A percentile compares a stretch with the other conserved stretches of the same genome.
Evolutionary conservation across 1,140 invertebrate species (phyloP).

Genomic region (Thrips palmi): DNA sequence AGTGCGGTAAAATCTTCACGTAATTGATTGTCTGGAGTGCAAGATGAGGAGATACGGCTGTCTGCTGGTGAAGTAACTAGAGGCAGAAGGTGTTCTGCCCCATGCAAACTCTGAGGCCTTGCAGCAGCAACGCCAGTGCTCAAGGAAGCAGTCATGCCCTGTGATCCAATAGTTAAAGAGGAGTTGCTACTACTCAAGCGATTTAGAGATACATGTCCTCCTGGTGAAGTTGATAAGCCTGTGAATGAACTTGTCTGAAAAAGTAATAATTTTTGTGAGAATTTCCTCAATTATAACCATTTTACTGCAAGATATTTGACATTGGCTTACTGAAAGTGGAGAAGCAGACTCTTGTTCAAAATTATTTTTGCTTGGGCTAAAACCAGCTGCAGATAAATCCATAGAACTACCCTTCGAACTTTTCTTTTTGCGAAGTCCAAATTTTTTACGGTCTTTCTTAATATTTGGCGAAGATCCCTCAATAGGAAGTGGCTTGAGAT

Average conservation of each 20-base stretch:
- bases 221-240: slow-evolving; percentile 15
- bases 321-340: slow-evolving; percentile 22
- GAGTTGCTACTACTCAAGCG: too few species aligned
- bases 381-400: slow-evolving; percentile 27
- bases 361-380: slow-evolving; percentile 13
- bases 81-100: slow-evolving; percentile 22
- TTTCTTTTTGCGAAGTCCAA: slow-evolving; percentile 48
- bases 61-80: neutral
- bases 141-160: too few species aligned
- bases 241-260: slow-evolving; percentile 16
- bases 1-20: slow-evolving; percentile 45
- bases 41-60: slow-evolving; percentile 2
- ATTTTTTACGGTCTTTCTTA: slow-evolving; percentile 46
- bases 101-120: slow-evolving; percentile 28
- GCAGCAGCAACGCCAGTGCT: too few species aligned
- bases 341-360: slow-evolving; percentile 18
- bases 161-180: too few species aligned
- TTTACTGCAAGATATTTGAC: neutral
- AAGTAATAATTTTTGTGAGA: neutral
- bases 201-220: slow-evolving; percentile 24
- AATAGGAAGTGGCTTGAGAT: slow-evolving; percentile 19
- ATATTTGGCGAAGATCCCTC: slow-evolving; percentile 40
- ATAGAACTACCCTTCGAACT: slow-evolving; percentile 37
- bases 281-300: neutral
- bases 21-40: slow-evolving; percentile 37